Evolutionary conservation across 2,113 vertebrate species (phyloP).

Genomic region (Cnemophilus loriae): DNA sequence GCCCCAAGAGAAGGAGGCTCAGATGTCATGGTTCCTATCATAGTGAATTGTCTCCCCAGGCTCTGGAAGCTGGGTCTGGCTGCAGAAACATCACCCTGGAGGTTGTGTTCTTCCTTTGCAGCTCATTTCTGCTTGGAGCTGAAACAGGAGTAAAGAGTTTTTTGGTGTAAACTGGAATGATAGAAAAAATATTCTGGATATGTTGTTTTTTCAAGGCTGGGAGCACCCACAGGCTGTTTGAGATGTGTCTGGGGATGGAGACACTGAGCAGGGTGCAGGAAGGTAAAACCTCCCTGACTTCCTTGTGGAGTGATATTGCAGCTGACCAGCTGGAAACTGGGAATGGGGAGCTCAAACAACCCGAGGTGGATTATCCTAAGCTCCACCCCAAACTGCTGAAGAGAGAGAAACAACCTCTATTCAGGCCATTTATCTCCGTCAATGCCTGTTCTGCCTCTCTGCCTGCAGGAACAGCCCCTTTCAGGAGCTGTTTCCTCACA

Average conservation of each 20-base stretch:
- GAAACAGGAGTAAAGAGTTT: not conserved
- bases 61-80: not conserved
- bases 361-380: fast-evolving
- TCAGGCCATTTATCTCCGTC: not conserved
- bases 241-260: not conserved
- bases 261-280: not conserved
- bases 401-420: not conserved
- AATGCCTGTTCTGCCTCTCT: not conserved
- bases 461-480: fast-evolving
- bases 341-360: not conserved
- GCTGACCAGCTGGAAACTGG: not conserved
- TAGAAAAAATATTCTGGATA: not conserved
- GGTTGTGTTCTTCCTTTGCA: not conserved
- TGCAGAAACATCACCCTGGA: not conserved
- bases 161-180: not conserved
- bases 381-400: not conserved
- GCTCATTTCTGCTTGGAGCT: not conserved
- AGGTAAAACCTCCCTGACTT: not conserved
- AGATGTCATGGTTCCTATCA: not conserved
- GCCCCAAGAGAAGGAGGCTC: not conserved
- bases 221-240: not conserved
- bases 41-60: not conserved
- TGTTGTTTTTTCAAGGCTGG: not conserved
- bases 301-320: not conserved
- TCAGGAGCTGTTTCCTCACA: not conserved